phyloP scores from a whole-genome alignment of 2,888 invertebrate genomes.

The Ophion ventricosus region DNA sequence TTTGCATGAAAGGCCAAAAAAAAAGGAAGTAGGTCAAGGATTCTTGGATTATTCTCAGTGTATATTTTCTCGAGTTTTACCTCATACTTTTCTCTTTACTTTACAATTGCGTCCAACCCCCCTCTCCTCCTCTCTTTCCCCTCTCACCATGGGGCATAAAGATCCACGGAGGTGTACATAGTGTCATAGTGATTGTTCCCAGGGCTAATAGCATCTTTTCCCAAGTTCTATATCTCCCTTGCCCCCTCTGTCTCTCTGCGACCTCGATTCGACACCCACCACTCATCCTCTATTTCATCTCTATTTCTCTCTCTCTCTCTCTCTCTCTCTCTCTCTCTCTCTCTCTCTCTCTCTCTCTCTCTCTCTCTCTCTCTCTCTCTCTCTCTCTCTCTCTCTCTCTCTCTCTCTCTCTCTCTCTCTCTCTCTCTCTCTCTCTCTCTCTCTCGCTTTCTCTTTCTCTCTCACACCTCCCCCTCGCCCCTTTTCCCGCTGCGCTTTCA shows the following conservation, averaged over 20 bases:
- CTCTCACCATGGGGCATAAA: constrained; percentile 7
- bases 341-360: background rate
- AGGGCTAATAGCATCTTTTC: constrained; percentile 60
- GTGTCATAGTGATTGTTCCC: constrained; percentile 45
- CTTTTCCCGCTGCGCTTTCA: constrained; percentile 8
- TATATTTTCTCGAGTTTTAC: constrained; percentile 2
- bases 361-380: constrained; percentile 3
- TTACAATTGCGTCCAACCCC: background rate
- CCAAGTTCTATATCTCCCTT: constrained; percentile 26
- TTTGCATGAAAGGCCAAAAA: constrained; percentile 27
- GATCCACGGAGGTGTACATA: constrained; percentile 33
- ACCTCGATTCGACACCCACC: constrained; percentile 59
- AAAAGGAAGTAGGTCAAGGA: constrained; percentile 62
- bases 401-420: constrained; percentile 1
- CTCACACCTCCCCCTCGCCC: background rate
- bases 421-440: background rate
- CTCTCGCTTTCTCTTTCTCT: too few relatives aligned
- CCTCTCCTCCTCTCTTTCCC: background rate
- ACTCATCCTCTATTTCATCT: constrained; percentile 60
- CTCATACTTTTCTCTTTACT: constrained; percentile 23
- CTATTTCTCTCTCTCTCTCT: background rate
- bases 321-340: background rate
- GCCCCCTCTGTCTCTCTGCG: constrained; percentile 24
- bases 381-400: background rate
- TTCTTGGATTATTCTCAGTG: constrained; percentile 51